Conservation (phyloP, 2,888 invertebrate genomes). For the Tetropium fuscum region DNA sequence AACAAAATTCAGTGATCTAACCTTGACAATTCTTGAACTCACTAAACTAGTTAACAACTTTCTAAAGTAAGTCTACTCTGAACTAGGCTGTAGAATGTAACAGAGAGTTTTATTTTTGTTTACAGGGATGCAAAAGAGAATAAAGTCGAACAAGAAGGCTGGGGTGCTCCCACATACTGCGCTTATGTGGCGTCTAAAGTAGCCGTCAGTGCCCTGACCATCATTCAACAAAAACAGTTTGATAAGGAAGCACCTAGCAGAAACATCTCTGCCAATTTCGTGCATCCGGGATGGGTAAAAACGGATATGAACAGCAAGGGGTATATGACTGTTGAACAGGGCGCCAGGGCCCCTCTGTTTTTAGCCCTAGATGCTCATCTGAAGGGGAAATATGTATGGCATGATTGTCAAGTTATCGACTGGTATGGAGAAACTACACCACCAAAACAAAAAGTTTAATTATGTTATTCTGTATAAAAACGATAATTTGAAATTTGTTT, state of each 20-base stretch:
- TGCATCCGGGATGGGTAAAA: constrained; percentile 80
- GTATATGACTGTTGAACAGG: constrained; percentile 69
- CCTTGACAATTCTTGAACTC: constrained; percentile 71
- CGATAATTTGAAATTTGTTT: no score
- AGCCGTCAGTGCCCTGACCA: constrained; percentile 75
- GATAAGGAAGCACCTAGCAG: constrained; percentile 65
- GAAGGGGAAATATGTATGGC: constrained; percentile 76
- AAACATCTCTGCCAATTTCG: constrained; percentile 77
- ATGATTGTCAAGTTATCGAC: constrained; percentile 68
- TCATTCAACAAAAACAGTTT: constrained; percentile 75
- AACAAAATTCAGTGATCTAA: constrained; percentile 69
- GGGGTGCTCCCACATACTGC: constrained; percentile 66
- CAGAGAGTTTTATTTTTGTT: constrained; percentile 61
- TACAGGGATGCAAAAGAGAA: constrained; percentile 55
- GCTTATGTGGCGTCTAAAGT: constrained; percentile 82
- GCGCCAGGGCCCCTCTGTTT: constrained; percentile 73
- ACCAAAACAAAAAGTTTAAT: no score
- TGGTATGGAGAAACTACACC: constrained; percentile 64
- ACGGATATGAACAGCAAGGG: constrained; percentile 84
- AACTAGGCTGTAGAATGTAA: constrained; percentile 76
- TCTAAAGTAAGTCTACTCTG: constrained; percentile 69
- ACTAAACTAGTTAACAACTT: constrained; percentile 75
- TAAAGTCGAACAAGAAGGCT: constrained; percentile 51
- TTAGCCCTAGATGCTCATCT: constrained; percentile 73
- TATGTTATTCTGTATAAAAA: no score